Conservation (phyloP, 1,140 invertebrate genomes). For the Sinonovacula constricta region DNA sequence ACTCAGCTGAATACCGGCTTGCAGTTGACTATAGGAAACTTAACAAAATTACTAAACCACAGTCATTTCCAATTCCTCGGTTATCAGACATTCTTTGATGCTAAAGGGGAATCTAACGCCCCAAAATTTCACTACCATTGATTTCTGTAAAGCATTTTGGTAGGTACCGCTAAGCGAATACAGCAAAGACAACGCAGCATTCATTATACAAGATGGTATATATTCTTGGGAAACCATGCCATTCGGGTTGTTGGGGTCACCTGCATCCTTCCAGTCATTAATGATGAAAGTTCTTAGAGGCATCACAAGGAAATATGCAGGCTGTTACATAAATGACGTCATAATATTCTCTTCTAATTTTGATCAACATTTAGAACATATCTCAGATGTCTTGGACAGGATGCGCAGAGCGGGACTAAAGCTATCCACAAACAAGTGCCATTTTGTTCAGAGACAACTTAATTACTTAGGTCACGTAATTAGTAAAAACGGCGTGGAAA, state of each 20-base stretch:
- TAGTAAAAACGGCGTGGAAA: constrained; percentile 8
- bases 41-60: constrained; percentile 30
- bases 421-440: constrained; percentile 76
- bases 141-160: constrained; percentile 40
- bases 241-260: constrained; percentile 74
- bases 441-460: constrained; percentile 65
- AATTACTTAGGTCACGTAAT: constrained; percentile 42
- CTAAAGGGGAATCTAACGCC: constrained; percentile 28
- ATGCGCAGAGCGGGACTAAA: constrained; percentile 75
- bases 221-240: constrained; percentile 57
- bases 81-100: constrained; percentile 37
- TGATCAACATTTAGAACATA: constrained; percentile 76
- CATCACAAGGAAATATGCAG: constrained; percentile 20
- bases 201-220: constrained; percentile 12
- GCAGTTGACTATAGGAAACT: constrained; percentile 57
- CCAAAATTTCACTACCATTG: constrained; percentile 23
- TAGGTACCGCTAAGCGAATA: constrained; percentile 27
- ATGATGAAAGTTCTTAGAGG: constrained; percentile 72
- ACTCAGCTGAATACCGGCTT: constrained; percentile 46
- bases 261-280: constrained; percentile 79
- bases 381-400: constrained; percentile 72
- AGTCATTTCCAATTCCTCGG: constrained; percentile 36
- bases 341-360: constrained; percentile 65
- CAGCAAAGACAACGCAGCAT: neutral
- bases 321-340: constrained; percentile 48